Percentiles rank a stretch among this genome's conserved stretches.
These are phyloP conservation scores for Homalodisca vitripennis DNA, from an alignment of 1,140 invertebrate genomes.

Conservation along the genomic window DNA sequence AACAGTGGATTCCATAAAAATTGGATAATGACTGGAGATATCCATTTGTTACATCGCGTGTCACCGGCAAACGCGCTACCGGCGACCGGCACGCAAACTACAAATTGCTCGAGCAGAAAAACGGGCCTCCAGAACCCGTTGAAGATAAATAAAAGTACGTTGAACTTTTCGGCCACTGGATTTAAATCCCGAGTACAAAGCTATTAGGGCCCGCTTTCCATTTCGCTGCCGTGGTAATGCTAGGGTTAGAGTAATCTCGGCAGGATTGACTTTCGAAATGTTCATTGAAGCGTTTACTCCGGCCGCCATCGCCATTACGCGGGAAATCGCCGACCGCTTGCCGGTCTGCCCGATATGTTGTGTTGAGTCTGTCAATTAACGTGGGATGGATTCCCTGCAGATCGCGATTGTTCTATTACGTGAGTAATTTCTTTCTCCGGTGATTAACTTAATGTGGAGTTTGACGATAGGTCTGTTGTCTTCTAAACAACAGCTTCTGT, in stretches of 20 bases:
- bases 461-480: background rate
- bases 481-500: background rate
- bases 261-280: background rate
- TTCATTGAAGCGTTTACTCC: background rate
- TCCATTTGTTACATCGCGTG: constrained; percentile 10
- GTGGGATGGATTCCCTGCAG: background rate
- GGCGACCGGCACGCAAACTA: background rate
- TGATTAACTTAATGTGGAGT: background rate
- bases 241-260: background rate
- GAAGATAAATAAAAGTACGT: background rate
- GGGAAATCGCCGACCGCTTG: too few relatives aligned
- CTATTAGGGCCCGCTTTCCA: constrained; percentile 18
- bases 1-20: constrained; percentile 27
- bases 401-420: background rate
- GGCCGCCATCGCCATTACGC: background rate
- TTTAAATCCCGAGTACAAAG: constrained; percentile 22
- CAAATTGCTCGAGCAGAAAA: background rate
- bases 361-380: background rate
- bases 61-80: background rate
- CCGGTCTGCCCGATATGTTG: background rate
- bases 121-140: background rate
- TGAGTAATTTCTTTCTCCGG: background rate
- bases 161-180: constrained; percentile 11
- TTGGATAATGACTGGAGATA: constrained; percentile 23
- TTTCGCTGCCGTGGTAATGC: background rate